These are phyloP conservation scores for Leptinotarsa tumamoca DNA, from an alignment of 2,888 invertebrate species.

Conservation along the genomic window DNA sequence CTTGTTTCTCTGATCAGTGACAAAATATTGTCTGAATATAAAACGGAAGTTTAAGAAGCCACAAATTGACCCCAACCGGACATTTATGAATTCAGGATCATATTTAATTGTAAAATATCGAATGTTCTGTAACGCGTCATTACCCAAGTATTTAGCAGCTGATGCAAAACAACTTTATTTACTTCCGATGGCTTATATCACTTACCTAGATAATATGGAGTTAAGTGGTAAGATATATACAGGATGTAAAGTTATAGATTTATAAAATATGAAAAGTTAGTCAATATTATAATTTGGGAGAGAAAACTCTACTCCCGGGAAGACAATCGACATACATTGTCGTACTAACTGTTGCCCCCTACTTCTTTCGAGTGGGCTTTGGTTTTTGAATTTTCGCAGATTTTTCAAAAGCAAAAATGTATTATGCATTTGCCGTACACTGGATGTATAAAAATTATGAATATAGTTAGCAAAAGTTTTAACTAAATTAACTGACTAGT, in stretches of 20 bases:
- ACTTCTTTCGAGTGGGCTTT: too few species aligned
- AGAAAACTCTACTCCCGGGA: too few species aligned
- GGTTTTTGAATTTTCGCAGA: too few species aligned
- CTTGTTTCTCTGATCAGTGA: not conserved
- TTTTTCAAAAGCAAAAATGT: too few species aligned
- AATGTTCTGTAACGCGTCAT: constrained; percentile 3
- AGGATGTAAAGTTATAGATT: too few species aligned
- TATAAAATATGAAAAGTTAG: not conserved
- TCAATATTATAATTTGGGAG: not conserved
- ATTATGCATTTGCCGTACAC: too few species aligned
- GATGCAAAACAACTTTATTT: not conserved
- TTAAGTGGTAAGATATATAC: not conserved
- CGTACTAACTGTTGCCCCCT: too few species aligned
- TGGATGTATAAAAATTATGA: too few species aligned
- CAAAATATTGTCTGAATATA: not conserved
- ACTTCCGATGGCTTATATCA: not conserved
- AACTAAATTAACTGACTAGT: too few species aligned
- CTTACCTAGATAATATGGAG: not conserved
- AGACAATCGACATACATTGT: too few species aligned
- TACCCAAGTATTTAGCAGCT: constrained; percentile 11
- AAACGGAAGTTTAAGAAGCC: constrained; percentile 7
- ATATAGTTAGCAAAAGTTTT: too few species aligned
- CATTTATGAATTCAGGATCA: constrained; percentile 6
- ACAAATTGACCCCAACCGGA: constrained; percentile 11
- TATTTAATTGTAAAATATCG: constrained; percentile 9